Evolutionary conservation across 53 echinoderm and acorn worm genomes (phyloP).

Genomic region (Paracentrotus lividus): DNA sequence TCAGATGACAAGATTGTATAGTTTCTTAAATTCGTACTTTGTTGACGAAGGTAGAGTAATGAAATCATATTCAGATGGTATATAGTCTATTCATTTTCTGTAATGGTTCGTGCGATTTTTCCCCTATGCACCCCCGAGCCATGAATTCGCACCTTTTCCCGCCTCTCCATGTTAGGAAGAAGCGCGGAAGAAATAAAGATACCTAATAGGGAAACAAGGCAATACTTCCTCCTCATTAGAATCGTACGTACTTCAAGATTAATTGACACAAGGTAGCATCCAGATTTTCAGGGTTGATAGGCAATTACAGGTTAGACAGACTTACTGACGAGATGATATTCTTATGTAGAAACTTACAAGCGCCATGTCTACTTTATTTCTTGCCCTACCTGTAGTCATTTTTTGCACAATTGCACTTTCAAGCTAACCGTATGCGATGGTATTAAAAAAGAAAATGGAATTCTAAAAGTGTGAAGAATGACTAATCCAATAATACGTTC

Average conservation of each 20-base stretch:
- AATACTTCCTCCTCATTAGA: background rate
- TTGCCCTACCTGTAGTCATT: too few relatives aligned
- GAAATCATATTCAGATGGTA: background rate
- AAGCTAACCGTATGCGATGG: too few relatives aligned
- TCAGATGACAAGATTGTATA: background rate
- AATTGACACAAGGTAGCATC: too few relatives aligned
- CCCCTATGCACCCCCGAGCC: background rate
- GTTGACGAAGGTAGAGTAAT: background rate
- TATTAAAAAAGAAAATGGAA: too few relatives aligned
- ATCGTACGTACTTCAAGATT: background rate
- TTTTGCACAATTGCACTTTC: too few relatives aligned
- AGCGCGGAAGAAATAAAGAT: background rate
- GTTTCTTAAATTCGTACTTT: background rate
- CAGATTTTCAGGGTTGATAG: background rate
- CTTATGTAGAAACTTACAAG: too few relatives aligned
- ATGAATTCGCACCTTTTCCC: too few relatives aligned
- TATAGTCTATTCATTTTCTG: background rate
- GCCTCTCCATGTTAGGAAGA: background rate
- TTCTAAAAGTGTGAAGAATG: too few relatives aligned
- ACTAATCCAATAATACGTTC: too few relatives aligned
- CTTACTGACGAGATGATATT: background rate
- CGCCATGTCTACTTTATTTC: too few relatives aligned
- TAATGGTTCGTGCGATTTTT: background rate
- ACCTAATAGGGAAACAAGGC: background rate
- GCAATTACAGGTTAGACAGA: background rate